phyloP scores from a whole-genome alignment of 2,797 vertebrate genomes.

The Halcyon badia region DNA sequence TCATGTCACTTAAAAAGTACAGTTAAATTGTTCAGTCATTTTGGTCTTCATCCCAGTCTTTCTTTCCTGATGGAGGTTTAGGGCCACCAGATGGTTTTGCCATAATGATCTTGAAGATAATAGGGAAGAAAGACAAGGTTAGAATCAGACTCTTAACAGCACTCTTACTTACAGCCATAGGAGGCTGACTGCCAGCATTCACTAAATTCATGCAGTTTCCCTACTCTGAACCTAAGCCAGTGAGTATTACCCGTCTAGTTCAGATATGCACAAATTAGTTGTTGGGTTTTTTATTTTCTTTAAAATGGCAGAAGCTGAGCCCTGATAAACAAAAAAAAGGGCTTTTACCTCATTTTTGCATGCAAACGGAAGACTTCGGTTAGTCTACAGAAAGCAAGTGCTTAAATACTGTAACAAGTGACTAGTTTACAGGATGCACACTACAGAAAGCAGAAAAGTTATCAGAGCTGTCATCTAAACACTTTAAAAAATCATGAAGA shows the following conservation, averaged over 20 bases:
- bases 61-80: conserved; percentile 93
- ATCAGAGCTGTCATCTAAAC: background rate
- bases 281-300: background rate
- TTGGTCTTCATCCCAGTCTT: conserved; percentile 95
- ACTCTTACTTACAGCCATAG: background rate
- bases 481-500: background rate
- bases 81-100: conserved; percentile 92
- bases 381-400: conserved; percentile 3
- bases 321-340: background rate
- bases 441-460: background rate
- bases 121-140: background rate
- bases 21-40: conserved; percentile 84
- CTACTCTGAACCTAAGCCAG: background rate
- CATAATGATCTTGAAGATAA: conserved; percentile 90
- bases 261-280: background rate
- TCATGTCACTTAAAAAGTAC: conserved; percentile 11
- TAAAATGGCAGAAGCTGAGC: background rate
- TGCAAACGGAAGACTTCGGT: conserved; percentile 2
- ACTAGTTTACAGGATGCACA: background rate
- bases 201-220: background rate
- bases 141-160: background rate
- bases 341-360: conserved; percentile 2
- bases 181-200: background rate
- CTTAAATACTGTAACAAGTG: background rate
- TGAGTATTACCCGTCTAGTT: background rate